phyloP scores from a whole-genome alignment of 2,888 invertebrate species.

The Agrenia bidenticulata region DNA sequence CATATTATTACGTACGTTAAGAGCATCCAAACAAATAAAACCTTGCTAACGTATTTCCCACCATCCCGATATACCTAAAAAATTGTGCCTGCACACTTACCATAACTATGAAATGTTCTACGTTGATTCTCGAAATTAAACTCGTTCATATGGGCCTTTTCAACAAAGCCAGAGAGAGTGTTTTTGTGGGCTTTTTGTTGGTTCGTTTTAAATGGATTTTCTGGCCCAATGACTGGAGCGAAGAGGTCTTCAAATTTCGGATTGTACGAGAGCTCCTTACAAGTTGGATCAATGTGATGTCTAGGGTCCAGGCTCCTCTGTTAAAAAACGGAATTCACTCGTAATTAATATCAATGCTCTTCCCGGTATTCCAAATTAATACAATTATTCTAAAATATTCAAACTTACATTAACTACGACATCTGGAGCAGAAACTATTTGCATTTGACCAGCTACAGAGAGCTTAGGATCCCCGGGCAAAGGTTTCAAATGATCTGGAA shows the following conservation, averaged over 20 bases:
- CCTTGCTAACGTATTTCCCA: neutral
- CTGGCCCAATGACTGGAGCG: constrained; percentile 87
- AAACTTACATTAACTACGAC: constrained; percentile 73
- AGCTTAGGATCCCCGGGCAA: constrained; percentile 59
- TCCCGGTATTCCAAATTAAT: constrained; percentile 33
- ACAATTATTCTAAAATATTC: constrained; percentile 47
- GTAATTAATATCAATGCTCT: too few species aligned
- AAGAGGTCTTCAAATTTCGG: constrained; percentile 93
- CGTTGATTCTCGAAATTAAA: constrained; percentile 98
- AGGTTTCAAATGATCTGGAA: constrained; percentile 61
- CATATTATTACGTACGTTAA: too few species aligned
- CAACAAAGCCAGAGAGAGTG: constrained; percentile 86
- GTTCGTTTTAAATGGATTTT: constrained; percentile 88
- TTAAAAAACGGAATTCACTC: constrained; percentile 18
- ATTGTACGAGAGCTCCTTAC: constrained; percentile 83
- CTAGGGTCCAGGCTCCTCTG: constrained; percentile 72
- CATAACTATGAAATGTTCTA: constrained; percentile 89
- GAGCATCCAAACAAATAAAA: neutral
- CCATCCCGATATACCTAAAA: neutral
- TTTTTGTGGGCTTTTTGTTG: constrained; percentile 86
- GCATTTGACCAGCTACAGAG: constrained; percentile 66
- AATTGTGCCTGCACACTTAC: constrained; percentile 55
- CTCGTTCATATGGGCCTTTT: constrained; percentile 90
- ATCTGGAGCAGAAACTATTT: constrained; percentile 78
- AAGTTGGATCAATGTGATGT: constrained; percentile 72